A percentile compares a stretch with the other conserved stretches of the same genome.
Evolutionary conservation across 2,888 invertebrate species (phyloP).

Genomic region (Drosophila ustulata): DNA sequence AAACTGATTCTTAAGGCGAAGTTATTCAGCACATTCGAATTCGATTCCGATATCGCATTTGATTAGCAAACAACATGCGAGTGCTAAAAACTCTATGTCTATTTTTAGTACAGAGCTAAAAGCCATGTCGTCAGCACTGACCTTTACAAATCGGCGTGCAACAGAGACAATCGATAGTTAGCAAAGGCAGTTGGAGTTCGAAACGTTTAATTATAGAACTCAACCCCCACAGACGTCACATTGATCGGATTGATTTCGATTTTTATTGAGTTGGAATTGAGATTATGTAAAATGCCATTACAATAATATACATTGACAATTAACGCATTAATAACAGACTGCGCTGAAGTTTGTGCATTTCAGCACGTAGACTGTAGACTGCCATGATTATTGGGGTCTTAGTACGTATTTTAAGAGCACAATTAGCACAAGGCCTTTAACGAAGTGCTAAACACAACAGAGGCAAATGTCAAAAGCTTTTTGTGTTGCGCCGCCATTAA

Average conservation of each 20-base stretch:
- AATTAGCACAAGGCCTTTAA: slow-evolving; percentile 33
- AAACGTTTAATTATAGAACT: slow-evolving; percentile 52
- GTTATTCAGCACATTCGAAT: slow-evolving; percentile 4
- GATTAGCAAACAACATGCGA: slow-evolving; percentile 38
- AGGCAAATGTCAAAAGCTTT: slow-evolving; percentile 18
- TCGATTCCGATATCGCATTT: slow-evolving; percentile 20
- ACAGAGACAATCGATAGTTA: slow-evolving; percentile 18
- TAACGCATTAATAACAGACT: slow-evolving; percentile 17
- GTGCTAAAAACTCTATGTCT: slow-evolving; percentile 25
- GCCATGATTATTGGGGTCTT: slow-evolving; percentile 21
- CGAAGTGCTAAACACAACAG: slow-evolving; percentile 20
- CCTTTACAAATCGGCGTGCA: slow-evolving; percentile 49
- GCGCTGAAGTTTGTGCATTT: slow-evolving; percentile 44
- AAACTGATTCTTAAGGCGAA: slow-evolving; percentile 9
- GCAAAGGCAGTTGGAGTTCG: slow-evolving; percentile 15
- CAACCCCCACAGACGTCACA: slow-evolving; percentile 43
- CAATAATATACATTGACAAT: slow-evolving; percentile 8
- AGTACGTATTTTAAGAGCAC: slow-evolving; percentile 11
- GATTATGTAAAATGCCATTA: slow-evolving; percentile 23
- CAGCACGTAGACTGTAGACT: slow-evolving; percentile 57
- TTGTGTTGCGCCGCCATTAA: slow-evolving; percentile 11
- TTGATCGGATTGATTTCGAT: slow-evolving; percentile 13
- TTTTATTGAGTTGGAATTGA: slow-evolving; percentile 50
- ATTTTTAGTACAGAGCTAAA: slow-evolving; percentile 16
- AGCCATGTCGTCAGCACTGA: slow-evolving; percentile 67